Percentiles rank a stretch among this genome's conserved stretches.
Evolutionary conservation across 2,888 invertebrate genomes (phyloP).

Genomic region (Lissocephala sabroskyi): DNA sequence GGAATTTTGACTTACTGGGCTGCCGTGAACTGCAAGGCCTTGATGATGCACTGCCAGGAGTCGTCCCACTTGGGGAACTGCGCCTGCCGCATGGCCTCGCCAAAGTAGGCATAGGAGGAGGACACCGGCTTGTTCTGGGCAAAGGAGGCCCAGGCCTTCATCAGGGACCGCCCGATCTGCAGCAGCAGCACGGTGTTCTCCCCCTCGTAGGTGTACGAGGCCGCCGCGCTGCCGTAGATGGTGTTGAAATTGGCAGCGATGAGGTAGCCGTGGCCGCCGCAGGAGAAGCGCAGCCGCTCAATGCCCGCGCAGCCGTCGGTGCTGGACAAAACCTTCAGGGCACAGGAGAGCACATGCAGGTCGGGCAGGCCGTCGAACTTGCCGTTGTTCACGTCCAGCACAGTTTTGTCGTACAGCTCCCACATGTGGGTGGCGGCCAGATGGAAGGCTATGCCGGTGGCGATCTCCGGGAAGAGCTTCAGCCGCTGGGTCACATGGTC

Average conservation of each 20-base stretch:
- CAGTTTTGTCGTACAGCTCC: constrained; percentile 87
- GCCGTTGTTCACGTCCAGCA: constrained; percentile 83
- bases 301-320: constrained; percentile 82
- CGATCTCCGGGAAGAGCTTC: constrained; percentile 88
- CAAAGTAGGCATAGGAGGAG: constrained; percentile 81
- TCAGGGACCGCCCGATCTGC: constrained; percentile 88
- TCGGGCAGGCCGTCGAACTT: constrained; percentile 86
- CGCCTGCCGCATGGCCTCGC: constrained; percentile 25
- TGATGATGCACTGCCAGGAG: constrained; percentile 69
- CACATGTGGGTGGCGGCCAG: constrained; percentile 83
- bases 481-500: constrained; percentile 95
- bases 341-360: constrained; percentile 88
- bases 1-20: constrained; percentile 69
- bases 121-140: constrained; percentile 75
- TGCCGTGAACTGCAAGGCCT: constrained; percentile 73
- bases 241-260: constrained; percentile 86
- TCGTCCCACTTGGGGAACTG: constrained; percentile 60
- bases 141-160: constrained; percentile 83
- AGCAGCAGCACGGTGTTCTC: constrained; percentile 94
- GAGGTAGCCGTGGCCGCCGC: constrained; percentile 97
- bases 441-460: constrained; percentile 83
- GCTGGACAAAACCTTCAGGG: constrained; percentile 89
- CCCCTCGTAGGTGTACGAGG: constrained; percentile 95
- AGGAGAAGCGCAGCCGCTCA: constrained; percentile 88
- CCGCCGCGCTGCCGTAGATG: constrained; percentile 86